Evolutionary conservation across 2,888 invertebrate species (phyloP), one percentile per base, ranked within the genome.

Genomic region (Schrankia costaestrigalis): DNA sequence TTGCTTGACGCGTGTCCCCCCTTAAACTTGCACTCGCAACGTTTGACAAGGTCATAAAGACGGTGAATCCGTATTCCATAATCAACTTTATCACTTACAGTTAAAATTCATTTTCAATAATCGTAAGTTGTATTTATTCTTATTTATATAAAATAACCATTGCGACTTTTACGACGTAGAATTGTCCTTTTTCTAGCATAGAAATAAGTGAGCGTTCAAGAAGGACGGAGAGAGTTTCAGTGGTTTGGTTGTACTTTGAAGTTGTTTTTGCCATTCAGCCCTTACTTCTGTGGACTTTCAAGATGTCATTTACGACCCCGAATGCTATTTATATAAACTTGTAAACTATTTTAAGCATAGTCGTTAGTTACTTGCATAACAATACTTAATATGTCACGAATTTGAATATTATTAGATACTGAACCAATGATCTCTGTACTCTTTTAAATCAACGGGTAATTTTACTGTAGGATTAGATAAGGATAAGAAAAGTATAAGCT

Each of bases 1-100:
- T 73, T 71, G 71, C 47, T 56, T 70, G 77, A 76, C 79, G 82
- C 82, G 80, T 84, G 69, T 76, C 81, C 86, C 82, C 81, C 81
- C 75, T 42, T 44, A 75, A 64, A 71, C 68, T 79, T 79, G 76
- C 76, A 78, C 63, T 67, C 56, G 37, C 46, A 51, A 37, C 52
- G 52, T 54, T 65, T 68, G 48, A 71, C 60, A 78, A 78, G 54
- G 79, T 71, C 79, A 76, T 73, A 83, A 77, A 76, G 64, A 66
- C 75, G 73, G 51, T 69, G 58, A 60, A 64, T 66, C 51, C 55
- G 48, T 53, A 61, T 64, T 53, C 63, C 55, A 73, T 64, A 68
- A 63, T 67, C 63, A 73, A 66, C 83, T 78, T 75, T 84, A 81
- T 64, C 53, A 56, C 69, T 31, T 33, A 35, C 42, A 11, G 54